These are phyloP conservation scores for Stomatorhinus ivindoensis DNA, from an alignment of 2,113 vertebrate species.

Conservation along the genomic window DNA sequence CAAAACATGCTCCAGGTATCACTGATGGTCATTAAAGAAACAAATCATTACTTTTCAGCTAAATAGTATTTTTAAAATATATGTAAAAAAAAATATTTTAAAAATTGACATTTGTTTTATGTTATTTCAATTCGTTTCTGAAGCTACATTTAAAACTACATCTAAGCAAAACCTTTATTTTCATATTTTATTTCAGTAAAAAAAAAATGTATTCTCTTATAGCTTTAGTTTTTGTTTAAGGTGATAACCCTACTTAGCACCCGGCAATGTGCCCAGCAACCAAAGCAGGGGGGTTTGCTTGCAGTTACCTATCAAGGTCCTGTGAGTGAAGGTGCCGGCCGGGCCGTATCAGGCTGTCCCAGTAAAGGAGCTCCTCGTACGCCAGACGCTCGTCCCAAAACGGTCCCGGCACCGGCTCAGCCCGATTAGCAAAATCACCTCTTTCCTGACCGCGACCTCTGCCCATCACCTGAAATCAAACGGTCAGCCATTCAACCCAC, in stretches of 20 bases:
- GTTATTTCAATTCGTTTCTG: neutral
- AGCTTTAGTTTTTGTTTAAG: neutral
- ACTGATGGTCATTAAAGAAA: neutral
- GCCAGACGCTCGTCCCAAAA: slow-evolving; percentile 63
- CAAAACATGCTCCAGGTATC: neutral
- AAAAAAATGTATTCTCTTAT: neutral
- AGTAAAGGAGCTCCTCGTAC: slow-evolving; percentile 68
- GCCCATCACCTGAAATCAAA: slow-evolving; percentile 28
- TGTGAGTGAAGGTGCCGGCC: slow-evolving; percentile 57
- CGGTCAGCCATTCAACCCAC: slow-evolving; percentile 30
- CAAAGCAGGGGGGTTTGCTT: neutral
- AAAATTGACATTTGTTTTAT: neutral
- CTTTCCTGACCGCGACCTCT: slow-evolving; percentile 23
- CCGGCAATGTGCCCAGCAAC: neutral
- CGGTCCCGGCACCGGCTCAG: slow-evolving; percentile 18
- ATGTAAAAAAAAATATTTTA: neutral
- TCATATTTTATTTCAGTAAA: neutral
- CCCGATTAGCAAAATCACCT: slow-evolving; percentile 24
- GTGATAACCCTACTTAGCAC: neutral
- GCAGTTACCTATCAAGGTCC: slow-evolving; percentile 59
- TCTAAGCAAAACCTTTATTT: neutral
- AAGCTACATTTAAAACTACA: neutral
- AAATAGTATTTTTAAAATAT: neutral
- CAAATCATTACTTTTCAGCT: neutral
- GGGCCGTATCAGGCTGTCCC: slow-evolving; percentile 61